These are phyloP conservation scores for Smittia aterrima DNA, from an alignment of 2,888 invertebrate genomes.

Conservation along the genomic window DNA sequence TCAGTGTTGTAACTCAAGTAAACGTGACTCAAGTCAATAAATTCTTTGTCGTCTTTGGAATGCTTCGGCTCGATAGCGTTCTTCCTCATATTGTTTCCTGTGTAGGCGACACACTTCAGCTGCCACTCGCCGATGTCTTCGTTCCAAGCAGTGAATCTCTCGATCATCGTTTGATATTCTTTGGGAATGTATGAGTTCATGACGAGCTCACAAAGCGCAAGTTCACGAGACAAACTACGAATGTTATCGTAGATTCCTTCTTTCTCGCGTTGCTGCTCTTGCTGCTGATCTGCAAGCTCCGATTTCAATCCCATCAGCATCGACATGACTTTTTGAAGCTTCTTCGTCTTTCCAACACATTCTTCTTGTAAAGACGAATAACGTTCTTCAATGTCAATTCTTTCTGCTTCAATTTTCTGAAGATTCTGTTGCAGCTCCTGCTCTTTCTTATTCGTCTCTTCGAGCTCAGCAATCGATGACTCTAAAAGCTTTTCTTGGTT, in stretches of 20 bases:
- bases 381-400: constrained; percentile 90
- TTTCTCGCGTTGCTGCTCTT: constrained; percentile 96
- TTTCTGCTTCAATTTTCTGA: constrained; percentile 87
- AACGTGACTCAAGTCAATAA: constrained; percentile 64
- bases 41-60: constrained; percentile 54
- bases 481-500: constrained; percentile 87
- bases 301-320: constrained; percentile 83
- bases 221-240: constrained; percentile 82
- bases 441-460: constrained; percentile 74
- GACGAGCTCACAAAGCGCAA: constrained; percentile 86
- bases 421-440: constrained; percentile 76
- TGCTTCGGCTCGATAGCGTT: constrained; percentile 54
- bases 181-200: constrained; percentile 91
- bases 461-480: constrained; percentile 79
- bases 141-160: constrained; percentile 93
- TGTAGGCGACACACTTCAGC: constrained; percentile 95
- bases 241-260: constrained; percentile 93
- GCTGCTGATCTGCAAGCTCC: constrained; percentile 80
- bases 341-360: constrained; percentile 86
- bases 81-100: constrained; percentile 96
- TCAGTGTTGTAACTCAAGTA: constrained; percentile 65
- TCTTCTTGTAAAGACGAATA: constrained; percentile 95
- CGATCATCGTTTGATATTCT: constrained; percentile 88
- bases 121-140: constrained; percentile 99
- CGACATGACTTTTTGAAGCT: constrained; percentile 84